Evolutionary conservation across 2,888 invertebrate species (phyloP), one percentile per base, ranked within the genome.

Genomic region (Tipula lateralis): DNA sequence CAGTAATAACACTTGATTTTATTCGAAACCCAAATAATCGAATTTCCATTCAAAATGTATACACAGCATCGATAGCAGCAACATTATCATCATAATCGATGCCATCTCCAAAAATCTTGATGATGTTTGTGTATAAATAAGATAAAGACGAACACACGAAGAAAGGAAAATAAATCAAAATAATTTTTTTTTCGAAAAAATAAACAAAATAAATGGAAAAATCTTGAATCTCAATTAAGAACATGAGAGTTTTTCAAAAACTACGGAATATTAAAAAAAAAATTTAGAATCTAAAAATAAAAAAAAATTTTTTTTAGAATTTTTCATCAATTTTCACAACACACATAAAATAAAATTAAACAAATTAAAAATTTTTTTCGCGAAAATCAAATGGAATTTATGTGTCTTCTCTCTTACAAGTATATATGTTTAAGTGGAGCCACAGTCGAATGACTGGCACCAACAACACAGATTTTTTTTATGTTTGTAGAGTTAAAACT

Each of bases 131-230:
- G 13, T 66, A 66, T 66, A 66, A 24, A 66, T 24, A 66, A 66
- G 2, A 66, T 66, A 24, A 66, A 66, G 66, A 66, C 9, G 66
- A 66, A 66, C 66, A n/a, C n/a, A 66, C 2, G 66, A 66, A 66
- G 24, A 66, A 24, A 24, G 9, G 66, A 24, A 66, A 66, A 66
- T 66, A 66, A 66, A 66, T 66, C 66, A 66, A 66, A 66, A 66
- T 24, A 66, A 19, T 24, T 66, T 66, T 66, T 24, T 66, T 66
- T 66, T 66, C 66, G 19, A 24, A 66, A 66, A 66, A 66, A 66
- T 66, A 66, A 66, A 66, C 66, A 66, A 66, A 66, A 66, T 66
- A 66, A 66, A 66, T 66, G 66, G 66, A 66, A 66, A 66, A 66
- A 66, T 66, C 66, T 66, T 66, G 66, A 66, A 66, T 66, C 66